Percentiles rank a stretch among this genome's conserved stretches.
Evolutionary conservation across 2,888 invertebrate species (phyloP).

Genomic region (Saturnia pavonia): DNA sequence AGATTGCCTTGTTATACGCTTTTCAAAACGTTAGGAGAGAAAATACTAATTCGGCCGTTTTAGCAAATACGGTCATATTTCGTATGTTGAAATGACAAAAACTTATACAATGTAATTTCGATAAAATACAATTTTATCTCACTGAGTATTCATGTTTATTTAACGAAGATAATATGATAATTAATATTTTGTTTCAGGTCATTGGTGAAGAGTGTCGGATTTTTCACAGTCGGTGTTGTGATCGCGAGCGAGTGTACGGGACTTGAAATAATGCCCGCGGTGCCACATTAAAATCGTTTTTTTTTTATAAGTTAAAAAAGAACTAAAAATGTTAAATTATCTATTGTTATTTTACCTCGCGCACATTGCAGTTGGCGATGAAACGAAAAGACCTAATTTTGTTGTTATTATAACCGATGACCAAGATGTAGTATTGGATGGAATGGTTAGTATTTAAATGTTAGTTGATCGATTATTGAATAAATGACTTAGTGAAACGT

Average conservation of each 20-base stretch:
- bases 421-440: constrained; percentile 90
- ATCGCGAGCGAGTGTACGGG: constrained; percentile 90
- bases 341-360: constrained; percentile 56
- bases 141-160: neutral
- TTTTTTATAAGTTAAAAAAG: constrained; percentile 35
- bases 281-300: constrained; percentile 57
- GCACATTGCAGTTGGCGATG: constrained; percentile 42
- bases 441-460: constrained; percentile 83
- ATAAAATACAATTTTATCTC: neutral
- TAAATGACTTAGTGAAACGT: constrained; percentile 56
- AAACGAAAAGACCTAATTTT: constrained; percentile 84
- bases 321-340: constrained; percentile 65
- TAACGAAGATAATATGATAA: neutral
- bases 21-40: no score
- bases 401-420: constrained; percentile 92
- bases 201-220: constrained; percentile 89
- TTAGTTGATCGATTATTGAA: constrained; percentile 41
- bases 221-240: constrained; percentile 89
- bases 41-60: neutral
- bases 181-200: constrained; percentile 83
- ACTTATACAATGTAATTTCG: neutral
- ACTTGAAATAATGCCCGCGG: constrained; percentile 87
- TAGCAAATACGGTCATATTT: neutral
- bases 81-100: neutral
- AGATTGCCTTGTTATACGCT: no score